Evolutionary conservation across 2,113 vertebrate genomes (phyloP), one percentile per base, ranked within the genome.

Genomic region (Dicerorhinus sumatrensis): DNA sequence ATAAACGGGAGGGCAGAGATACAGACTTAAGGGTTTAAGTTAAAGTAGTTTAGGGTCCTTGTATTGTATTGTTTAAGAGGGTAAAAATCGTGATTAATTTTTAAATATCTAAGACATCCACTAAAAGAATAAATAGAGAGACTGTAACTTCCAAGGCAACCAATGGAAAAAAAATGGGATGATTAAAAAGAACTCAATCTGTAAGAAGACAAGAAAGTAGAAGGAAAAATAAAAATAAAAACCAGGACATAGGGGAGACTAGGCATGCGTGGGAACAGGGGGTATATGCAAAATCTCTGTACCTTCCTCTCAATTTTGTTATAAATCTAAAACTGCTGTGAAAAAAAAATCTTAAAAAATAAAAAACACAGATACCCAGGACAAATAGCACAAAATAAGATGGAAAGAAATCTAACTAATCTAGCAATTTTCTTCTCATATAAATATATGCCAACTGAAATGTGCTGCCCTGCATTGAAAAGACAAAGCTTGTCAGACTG

Each of bases 61-160:
- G 8, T 36, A 70, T 70, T 91, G 5, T n/a, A 33, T 84, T 54
- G 48, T 83, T 84, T 93, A 77, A 82, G 54, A 72, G 25, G n/a
- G 25, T 67, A 73, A 90, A 69, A 81, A 86, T 39, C 65, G 16
- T 80, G 63, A 91, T 93, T 87, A 54, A 60, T n/a, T 46, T 87
- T 94, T 91, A 91, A 94, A 42, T 70, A 83, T 70, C 76, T 72
- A 60, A 27, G 27, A 70, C 56, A 84, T 39, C 63, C 20, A 63
- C 27, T 88, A 77, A 85, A 83, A 96, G 77, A 94, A 89, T 58
- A 89, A 89, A 79, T 39, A 75, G 46, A 75, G 4, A 51, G 48
- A 86, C 23, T 67, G 1, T 80, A 88, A 89, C 20, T 91, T 94
- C 46, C 54, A 87, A 54, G 60, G 6, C 36, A 91, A 87, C 76